A percentile compares a stretch with the other conserved stretches of the same genome.
Evolutionary conservation across 2,113 vertebrate species (phyloP).

Genomic region (Pampusana beccarii): DNA sequence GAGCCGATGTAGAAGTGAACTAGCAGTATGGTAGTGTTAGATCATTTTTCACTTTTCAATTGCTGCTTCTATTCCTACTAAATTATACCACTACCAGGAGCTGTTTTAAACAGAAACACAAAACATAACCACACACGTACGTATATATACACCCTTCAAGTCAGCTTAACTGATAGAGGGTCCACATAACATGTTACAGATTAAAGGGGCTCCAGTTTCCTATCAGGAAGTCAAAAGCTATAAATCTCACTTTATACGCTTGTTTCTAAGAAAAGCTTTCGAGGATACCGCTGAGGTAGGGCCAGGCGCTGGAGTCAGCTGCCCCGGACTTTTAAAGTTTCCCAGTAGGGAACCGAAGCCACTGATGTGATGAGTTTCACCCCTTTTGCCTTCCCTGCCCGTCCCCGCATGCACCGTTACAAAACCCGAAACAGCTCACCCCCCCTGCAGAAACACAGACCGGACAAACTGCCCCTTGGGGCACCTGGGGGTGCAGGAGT

Average conservation of each 20-base stretch:
- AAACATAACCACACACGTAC: neutral
- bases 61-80: neutral
- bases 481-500: rapidly evolving
- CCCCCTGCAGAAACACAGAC: rapidly evolving
- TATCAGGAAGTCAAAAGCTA: slow-evolving; percentile 51
- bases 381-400: neutral
- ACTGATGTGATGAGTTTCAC: neutral
- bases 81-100: neutral
- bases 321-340: neutral
- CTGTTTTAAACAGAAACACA: neutral
- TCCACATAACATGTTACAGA: neutral
- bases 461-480: neutral
- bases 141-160: neutral
- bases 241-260: slow-evolving; percentile 69
- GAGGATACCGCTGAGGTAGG: slow-evolving; percentile 25
- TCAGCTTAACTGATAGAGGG: neutral
- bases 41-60: neutral
- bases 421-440: neutral
- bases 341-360: neutral
- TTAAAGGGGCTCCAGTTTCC: slow-evolving; percentile 66
- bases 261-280: slow-evolving; percentile 54
- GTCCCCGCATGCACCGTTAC: neutral
- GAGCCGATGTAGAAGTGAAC: neutral
- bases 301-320: neutral
- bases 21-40: neutral